phyloP scores from a whole-genome alignment of 2,113 vertebrate species.

The Gambusia affinis region DNA sequence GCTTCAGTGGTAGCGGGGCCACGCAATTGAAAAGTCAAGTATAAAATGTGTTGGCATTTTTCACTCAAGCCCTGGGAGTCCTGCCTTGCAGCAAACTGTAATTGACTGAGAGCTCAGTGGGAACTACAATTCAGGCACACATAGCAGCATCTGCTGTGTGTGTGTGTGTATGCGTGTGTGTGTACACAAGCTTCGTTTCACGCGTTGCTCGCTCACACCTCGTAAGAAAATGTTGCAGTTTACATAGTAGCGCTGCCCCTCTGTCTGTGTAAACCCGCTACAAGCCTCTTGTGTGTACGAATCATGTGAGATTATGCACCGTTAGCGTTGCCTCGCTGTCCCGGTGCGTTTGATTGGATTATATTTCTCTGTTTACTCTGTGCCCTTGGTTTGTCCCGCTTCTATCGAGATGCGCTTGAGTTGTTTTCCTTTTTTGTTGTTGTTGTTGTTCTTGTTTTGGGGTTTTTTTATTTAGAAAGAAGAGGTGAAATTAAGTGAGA shows the following conservation, averaged over 20 bases:
- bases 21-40: constrained; percentile 54
- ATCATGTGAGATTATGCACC: constrained; percentile 9
- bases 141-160: not conserved
- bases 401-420: constrained; percentile 55
- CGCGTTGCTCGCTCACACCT: constrained; percentile 12
- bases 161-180: not conserved
- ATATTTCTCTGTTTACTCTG: constrained; percentile 49
- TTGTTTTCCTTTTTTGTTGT: constrained; percentile 23
- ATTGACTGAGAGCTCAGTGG: constrained; percentile 53
- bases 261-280: constrained; percentile 13
- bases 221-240: constrained; percentile 6
- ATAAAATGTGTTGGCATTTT: constrained; percentile 66
- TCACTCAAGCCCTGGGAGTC: constrained; percentile 44
- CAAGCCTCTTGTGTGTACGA: constrained; percentile 1
- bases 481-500: constrained; percentile 44
- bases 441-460: constrained; percentile 21
- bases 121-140: constrained; percentile 23
- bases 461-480: constrained; percentile 38
- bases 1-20: constrained; percentile 24
- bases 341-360: constrained; percentile 53
- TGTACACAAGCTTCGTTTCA: constrained; percentile 7
- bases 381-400: constrained; percentile 52
- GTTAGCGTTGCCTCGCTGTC: constrained; percentile 17
- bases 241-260: not conserved
- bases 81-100: constrained; percentile 56